These are phyloP conservation scores for Ips typographus DNA, from an alignment of 1,140 invertebrate genomes.

Conservation along the genomic window DNA sequence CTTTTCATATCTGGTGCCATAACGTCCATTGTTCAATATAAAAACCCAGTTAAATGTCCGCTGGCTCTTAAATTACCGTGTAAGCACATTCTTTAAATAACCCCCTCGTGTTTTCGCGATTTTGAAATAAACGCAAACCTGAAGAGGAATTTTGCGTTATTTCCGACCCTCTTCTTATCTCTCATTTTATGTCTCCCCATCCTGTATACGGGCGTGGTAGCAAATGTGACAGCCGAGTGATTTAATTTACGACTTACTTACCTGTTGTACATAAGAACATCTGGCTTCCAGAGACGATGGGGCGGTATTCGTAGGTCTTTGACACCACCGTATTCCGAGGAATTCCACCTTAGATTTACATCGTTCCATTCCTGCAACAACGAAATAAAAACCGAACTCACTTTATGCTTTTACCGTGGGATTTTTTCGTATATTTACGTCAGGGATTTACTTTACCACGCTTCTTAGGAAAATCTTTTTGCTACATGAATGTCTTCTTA, in stretches of 20 bases:
- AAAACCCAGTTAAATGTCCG: not conserved
- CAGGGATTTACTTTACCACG: too few relatives aligned
- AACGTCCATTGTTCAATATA: not conserved
- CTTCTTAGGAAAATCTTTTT: too few relatives aligned
- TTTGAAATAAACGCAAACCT: conserved; percentile 15
- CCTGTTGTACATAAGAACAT: conserved; percentile 99
- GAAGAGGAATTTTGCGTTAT: conserved; percentile 14
- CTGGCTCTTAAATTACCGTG: not conserved
- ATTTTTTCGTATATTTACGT: too few relatives aligned
- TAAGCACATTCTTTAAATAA: not conserved
- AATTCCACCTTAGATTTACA: conserved; percentile 95
- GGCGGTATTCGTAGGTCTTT: conserved; percentile 92
- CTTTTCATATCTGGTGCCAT: too few relatives aligned
- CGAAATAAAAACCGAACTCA: not conserved
- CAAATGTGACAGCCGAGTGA: conserved; percentile 24
- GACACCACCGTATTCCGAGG: conserved; percentile 89
- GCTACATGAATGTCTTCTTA: too few relatives aligned
- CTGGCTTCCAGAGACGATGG: conserved; percentile 95
- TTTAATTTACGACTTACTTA: conserved; percentile 56
- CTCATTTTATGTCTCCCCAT: conserved; percentile 16
- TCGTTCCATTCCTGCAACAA: conserved; percentile 91
- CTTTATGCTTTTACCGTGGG: not conserved
- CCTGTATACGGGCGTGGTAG: conserved; percentile 18
- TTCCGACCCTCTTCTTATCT: conserved; percentile 13
- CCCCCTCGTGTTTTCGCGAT: conserved; percentile 4